Evolutionary conservation across 2,797 vertebrate genomes (phyloP), one percentile per base, ranked within the genome.

Genomic region (Gobionotothen gibberifrons): DNA sequence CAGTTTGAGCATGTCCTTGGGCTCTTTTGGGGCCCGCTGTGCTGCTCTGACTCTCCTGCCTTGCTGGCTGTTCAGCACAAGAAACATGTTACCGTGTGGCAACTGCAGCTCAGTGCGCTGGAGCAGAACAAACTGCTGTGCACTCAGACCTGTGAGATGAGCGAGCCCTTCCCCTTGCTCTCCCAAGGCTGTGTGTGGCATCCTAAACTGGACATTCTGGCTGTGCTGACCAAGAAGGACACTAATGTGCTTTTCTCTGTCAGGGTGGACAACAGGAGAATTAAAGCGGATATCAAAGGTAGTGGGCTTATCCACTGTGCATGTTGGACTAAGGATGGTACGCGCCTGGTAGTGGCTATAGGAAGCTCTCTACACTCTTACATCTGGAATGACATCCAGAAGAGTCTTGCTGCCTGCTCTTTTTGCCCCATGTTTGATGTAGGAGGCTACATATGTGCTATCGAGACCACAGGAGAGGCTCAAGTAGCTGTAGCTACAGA

Each of bases 101-200:
- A 97, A 74, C 92, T 99, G 74, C 93, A 95, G 86, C 94, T 95
- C 73, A 95, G 93, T 1, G 69, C 92, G 1, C 70, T 88, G 0
- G 96, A 96, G 76, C 95, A 94, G 81, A 96, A 95, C 93, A 96
- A 97, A 75, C 91, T 97, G 65, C 85, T 96, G 75, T 96, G 96
- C 90, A 96, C 95, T 5, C 96, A 96, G 93, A 97, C 95, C 0
- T 98, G 97, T 55, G 97, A 99, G 90, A 94, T 97, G 77, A 96
- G 95, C 6, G 96, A 97, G 75, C 94, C 96, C 0, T 94, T 96
- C 63, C 96, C 96, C 0, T 57, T 99, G 90, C 96, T 99, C 63
- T 93, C 97, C 21, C 97, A 97, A 81, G 98, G 98, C 85, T 99
- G 98, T 0, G 93, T 97, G 49, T 99, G 98, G 98, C 97, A 99